These are phyloP conservation scores for Sarcophaga variegata DNA, from an alignment of 2,888 invertebrate species.

Conservation along the genomic window DNA sequence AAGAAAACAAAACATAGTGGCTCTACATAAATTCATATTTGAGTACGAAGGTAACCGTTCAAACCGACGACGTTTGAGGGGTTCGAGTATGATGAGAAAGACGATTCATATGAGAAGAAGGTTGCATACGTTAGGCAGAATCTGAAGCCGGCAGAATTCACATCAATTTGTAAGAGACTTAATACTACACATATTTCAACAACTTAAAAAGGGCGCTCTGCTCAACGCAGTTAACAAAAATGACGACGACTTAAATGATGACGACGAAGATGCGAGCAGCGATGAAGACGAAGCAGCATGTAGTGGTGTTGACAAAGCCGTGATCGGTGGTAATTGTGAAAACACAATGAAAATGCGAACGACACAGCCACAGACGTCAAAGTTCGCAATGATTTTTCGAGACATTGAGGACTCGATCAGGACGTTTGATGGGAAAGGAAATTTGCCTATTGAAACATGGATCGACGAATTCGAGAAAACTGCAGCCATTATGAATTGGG, in stretches of 20 bases:
- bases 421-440: constrained; percentile 50
- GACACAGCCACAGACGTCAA: constrained; percentile 23
- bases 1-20: constrained; percentile 39
- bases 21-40: constrained; percentile 58
- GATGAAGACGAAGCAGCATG: constrained; percentile 5
- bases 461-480: neutral
- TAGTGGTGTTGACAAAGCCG: neutral
- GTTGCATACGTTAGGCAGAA: constrained; percentile 38
- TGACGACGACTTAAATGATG: neutral
- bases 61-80: constrained; percentile 60
- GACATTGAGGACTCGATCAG: constrained; percentile 60
- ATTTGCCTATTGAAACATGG: constrained; percentile 41
- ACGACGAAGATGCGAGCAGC: constrained; percentile 3
- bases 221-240: constrained; percentile 6
- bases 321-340: neutral
- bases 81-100: constrained; percentile 49
- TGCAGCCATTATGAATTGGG: constrained; percentile 47
- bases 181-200: neutral
- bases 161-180: constrained; percentile 48
- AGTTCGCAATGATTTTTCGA: constrained; percentile 52
- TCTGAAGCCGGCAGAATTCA: constrained; percentile 37
- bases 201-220: neutral
- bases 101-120: constrained; percentile 45
- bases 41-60: constrained; percentile 56
- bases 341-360: neutral